These are phyloP conservation scores for Cebus imitator DNA, from an alignment of 2,113 vertebrate genomes.

Conservation along the genomic window DNA sequence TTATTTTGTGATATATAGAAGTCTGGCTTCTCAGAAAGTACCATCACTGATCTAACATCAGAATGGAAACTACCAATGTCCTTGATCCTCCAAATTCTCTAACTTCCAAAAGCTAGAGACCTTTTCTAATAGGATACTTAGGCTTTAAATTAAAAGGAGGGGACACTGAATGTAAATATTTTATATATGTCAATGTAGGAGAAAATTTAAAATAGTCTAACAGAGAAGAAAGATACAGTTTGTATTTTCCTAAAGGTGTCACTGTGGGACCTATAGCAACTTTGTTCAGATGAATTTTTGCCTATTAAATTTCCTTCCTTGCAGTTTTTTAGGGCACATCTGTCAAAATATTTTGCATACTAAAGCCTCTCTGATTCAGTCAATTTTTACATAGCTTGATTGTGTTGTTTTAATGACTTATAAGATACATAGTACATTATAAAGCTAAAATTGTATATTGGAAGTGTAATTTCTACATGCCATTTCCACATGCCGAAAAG, in stretches of 20 bases:
- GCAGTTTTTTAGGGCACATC: conserved; percentile 69
- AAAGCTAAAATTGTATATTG: conserved; percentile 72
- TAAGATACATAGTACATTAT: conserved; percentile 66
- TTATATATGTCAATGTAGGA: conserved; percentile 40
- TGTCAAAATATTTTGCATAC: conserved; percentile 75
- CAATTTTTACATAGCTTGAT: conserved; percentile 76
- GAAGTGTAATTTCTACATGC: conserved; percentile 68
- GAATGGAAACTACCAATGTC: conserved; percentile 52
- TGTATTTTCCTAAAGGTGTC: conserved; percentile 85
- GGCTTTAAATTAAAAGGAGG: background rate
- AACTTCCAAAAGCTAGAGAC: conserved; percentile 41
- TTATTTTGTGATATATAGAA: conserved; percentile 85
- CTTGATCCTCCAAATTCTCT: conserved; percentile 64
- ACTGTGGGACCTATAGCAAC: conserved; percentile 83
- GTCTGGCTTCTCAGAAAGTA: conserved; percentile 74
- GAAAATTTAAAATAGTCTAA: conserved; percentile 73
- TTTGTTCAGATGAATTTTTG: conserved; percentile 72
- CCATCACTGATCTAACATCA: conserved; percentile 8
- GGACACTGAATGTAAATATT: conserved; percentile 56
- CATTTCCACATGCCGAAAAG: conserved; percentile 72
- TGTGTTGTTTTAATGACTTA: conserved; percentile 70
- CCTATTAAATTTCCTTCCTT: conserved; percentile 66
- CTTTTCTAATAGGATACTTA: conserved; percentile 24
- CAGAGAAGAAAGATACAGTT: conserved; percentile 73
- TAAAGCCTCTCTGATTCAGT: conserved; percentile 58